Conservation (phyloP, 2,888 invertebrate genomes). For the Endomychus coccineus region DNA sequence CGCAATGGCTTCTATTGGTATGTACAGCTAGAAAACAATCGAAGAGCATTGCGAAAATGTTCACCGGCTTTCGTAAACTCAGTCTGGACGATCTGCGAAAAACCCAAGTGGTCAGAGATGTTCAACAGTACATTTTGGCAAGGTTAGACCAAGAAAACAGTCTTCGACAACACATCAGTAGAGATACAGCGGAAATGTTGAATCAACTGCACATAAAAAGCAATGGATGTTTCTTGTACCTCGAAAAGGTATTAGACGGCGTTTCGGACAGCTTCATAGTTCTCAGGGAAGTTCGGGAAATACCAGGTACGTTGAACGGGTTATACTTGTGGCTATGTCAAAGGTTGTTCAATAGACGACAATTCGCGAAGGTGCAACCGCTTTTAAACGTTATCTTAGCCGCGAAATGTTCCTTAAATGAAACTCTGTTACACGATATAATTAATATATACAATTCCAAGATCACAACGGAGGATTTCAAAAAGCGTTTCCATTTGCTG, state of each 20-base stretch:
- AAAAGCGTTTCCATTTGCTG: constrained; percentile 67
- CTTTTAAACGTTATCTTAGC: constrained; percentile 82
- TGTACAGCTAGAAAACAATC: constrained; percentile 83
- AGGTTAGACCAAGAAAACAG: constrained; percentile 84
- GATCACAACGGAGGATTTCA: constrained; percentile 74
- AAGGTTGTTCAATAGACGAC: constrained; percentile 79
- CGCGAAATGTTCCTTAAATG: constrained; percentile 76
- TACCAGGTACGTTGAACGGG: constrained; percentile 92
- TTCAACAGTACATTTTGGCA: constrained; percentile 89
- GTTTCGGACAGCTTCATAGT: constrained; percentile 91
- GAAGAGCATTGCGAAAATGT: constrained; percentile 73
- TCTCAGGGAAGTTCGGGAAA: constrained; percentile 82
- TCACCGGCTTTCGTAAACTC: constrained; percentile 82
- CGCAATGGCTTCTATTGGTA: constrained; percentile 86
- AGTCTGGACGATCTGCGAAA: constrained; percentile 85
- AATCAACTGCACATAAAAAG: constrained; percentile 94
- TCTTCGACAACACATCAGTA: constrained; percentile 78
- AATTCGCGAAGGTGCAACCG: constrained; percentile 80
- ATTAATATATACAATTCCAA: constrained; percentile 71
- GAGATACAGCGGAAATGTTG: constrained; percentile 88
- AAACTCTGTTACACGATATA: constrained; percentile 73
- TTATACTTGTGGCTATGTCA: constrained; percentile 93
- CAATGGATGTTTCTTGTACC: constrained; percentile 83
- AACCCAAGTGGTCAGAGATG: constrained; percentile 85
- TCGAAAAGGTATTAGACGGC: constrained; percentile 83